A percentile compares a stretch with the other conserved stretches of the same genome.
Evolutionary conservation across 2,797 vertebrate species (phyloP).

Genomic region (Sebastes dallii): DNA sequence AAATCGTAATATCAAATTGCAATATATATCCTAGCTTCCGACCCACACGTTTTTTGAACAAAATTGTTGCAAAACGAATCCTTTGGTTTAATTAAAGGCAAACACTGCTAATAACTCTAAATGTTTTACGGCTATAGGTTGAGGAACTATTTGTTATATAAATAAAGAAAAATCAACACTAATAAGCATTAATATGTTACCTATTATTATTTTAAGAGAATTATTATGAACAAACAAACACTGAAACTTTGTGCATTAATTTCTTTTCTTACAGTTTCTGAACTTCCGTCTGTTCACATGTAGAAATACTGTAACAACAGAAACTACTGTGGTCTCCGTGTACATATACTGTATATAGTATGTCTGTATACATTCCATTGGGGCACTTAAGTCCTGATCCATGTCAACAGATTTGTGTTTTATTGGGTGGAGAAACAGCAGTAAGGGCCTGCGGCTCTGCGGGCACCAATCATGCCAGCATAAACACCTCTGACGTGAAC

Average conservation of each 20-base stretch:
- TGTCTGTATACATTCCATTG: conserved; percentile 43
- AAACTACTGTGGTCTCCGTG: conserved; percentile 1
- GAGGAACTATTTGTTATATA: neutral
- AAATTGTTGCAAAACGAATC: too few relatives aligned
- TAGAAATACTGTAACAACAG: neutral
- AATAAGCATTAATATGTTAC: neutral
- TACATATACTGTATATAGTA: neutral
- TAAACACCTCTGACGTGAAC: conserved; percentile 64
- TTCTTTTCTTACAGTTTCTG: neutral
- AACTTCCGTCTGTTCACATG: neutral
- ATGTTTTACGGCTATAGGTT: neutral
- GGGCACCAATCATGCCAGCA: conserved; percentile 62
- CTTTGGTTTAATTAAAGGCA: neutral
- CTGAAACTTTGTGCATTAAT: too few relatives aligned
- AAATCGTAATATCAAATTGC: too few relatives aligned
- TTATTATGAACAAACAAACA: too few relatives aligned
- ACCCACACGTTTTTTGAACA: too few relatives aligned
- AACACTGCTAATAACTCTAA: neutral
- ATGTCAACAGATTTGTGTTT: conserved; percentile 70
- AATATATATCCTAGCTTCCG: too few relatives aligned
- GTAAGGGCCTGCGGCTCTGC: conserved; percentile 56
- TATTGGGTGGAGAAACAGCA: conserved; percentile 66
- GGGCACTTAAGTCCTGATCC: conserved; percentile 58
- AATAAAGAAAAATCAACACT: neutral
- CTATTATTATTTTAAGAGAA: neutral